Base-by-base conservation (phyloP, 23 tunicate species). In the Halocynthia aurantium region DNA sequence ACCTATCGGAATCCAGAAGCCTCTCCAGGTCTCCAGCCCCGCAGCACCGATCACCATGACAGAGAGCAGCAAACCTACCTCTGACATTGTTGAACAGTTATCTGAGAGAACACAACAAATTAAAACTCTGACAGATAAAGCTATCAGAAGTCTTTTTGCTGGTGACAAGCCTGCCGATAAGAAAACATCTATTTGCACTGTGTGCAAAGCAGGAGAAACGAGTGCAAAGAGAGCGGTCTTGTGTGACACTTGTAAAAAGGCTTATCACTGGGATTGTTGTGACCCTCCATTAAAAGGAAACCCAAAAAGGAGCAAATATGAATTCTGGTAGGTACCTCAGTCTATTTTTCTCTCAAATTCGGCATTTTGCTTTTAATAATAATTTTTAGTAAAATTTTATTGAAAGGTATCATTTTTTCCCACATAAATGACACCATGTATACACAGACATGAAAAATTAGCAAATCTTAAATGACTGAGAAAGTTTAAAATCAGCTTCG, bases 191-290 rank as follows among this genome's bases (percentile, higher is more conserved):
- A 31, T 31, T 31, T 31, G 44, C 44, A 4, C 4, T 31, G 44
- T 31, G 4, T 31, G 44, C 44, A 4, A 31, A 31, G 44, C 44
- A 4, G 44, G 4, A 31, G 44, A 31, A 31, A 31, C 44, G 44
- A 31, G 44, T 31, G 44, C 44, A 31, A 31, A 31, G 44, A 31
- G 44, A 31, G 44, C 44, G 4, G 44, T 31, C 44, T 31, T 31
- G 44, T 31, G 96, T 76, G 52, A 21, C 60, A 84, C 63, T 51
- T 89, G 96, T 80, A 66, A 67, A 67, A 55, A 84, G 8, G 19
- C 76, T 54, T 84, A 84, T 76, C 96, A 89, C 76, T 85, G 82
- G 70, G 87, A 83, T 81, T 89, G 96, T 56, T 84, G 96, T 63
- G 88, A 84, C 50, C 96, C 96, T 20, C 96, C 96, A 13, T 57